These are phyloP conservation scores for Cantharis lateralis DNA, from an alignment of 2,888 invertebrate species.

Conservation along the genomic window DNA sequence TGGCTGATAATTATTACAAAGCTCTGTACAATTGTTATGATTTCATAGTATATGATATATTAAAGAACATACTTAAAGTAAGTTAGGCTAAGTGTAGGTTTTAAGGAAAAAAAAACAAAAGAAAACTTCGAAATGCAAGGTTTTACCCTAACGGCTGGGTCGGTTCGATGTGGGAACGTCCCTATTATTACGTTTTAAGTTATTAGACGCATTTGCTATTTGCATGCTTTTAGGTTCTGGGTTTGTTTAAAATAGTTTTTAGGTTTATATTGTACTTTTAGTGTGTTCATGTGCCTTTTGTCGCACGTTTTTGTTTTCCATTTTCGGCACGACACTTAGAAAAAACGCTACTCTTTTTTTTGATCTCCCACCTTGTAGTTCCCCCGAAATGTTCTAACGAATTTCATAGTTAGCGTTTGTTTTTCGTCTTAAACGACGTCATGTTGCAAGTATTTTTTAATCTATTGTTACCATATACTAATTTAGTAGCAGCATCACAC, in stretches of 20 bases:
- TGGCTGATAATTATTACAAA: conserved; percentile 50
- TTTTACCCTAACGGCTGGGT: conserved; percentile 10
- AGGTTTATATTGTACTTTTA: conserved; percentile 25
- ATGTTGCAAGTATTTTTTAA: conserved; percentile 2
- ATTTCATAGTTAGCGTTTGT: not conserved
- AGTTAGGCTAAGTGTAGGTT: conserved; percentile 40
- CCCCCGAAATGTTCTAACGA: not conserved
- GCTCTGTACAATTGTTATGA: conserved; percentile 57
- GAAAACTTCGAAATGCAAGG: conserved; percentile 41
- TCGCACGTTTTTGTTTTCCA: not conserved
- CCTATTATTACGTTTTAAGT: conserved; percentile 22
- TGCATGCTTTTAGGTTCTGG: conserved; percentile 23
- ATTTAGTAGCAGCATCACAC: conserved; percentile 43
- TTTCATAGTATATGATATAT: conserved; percentile 54
- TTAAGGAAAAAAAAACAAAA: conserved; percentile 38
- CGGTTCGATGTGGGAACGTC: conserved; percentile 9
- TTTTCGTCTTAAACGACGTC: not conserved
- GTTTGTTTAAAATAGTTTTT: conserved; percentile 25
- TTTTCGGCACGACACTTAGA: not conserved
- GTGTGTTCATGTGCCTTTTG: conserved; percentile 39
- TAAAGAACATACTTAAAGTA: conserved; percentile 43
- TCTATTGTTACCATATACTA: conserved; percentile 1
- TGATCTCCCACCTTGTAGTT: not conserved
- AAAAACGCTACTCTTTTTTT: not conserved
- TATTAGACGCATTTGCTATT: conserved; percentile 23